phyloP scores from a whole-genome alignment of 2,797 vertebrate genomes.

The Halcyon leucocephala region DNA sequence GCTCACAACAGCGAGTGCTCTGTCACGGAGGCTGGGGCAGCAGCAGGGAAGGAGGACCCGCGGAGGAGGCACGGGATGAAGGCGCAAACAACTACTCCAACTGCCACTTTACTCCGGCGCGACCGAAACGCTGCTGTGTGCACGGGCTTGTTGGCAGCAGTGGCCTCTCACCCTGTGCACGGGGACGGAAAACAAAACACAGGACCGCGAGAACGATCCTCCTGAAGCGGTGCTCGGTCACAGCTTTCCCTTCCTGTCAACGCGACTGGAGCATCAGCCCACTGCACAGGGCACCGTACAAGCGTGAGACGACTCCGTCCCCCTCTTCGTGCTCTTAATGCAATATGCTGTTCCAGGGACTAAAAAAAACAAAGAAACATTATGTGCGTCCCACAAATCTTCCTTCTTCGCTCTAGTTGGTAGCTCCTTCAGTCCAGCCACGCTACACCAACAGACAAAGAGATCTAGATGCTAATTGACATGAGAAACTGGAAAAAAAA shows the following conservation, averaged over 20 bases:
- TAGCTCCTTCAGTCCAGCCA: neutral
- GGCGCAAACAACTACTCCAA: neutral
- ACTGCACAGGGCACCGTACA: rapidly evolving
- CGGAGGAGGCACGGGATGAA: slow-evolving; percentile 32
- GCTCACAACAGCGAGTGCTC: neutral
- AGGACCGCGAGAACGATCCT: neutral
- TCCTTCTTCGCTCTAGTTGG: rapidly evolving
- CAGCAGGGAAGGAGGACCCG: slow-evolving; percentile 7
- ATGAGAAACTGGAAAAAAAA: rapidly evolving
- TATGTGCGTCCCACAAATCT: rapidly evolving
- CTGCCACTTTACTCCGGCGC: slow-evolving; percentile 10
- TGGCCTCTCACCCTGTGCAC: neutral
- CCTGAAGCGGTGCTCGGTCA: neutral
- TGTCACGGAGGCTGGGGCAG: neutral
- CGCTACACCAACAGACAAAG: rapidly evolving
- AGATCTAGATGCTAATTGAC: rapidly evolving
- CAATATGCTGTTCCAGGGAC: neutral
- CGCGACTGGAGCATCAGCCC: neutral
- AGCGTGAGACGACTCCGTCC: rapidly evolving
- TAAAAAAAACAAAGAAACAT: neutral
- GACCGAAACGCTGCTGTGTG: neutral
- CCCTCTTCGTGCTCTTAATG: rapidly evolving
- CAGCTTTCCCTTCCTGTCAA: neutral
- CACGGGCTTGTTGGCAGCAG: neutral
- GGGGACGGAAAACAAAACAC: neutral